phyloP scores from a whole-genome alignment of 2,888 invertebrate species.

The Eumacrocentrus americanus region DNA sequence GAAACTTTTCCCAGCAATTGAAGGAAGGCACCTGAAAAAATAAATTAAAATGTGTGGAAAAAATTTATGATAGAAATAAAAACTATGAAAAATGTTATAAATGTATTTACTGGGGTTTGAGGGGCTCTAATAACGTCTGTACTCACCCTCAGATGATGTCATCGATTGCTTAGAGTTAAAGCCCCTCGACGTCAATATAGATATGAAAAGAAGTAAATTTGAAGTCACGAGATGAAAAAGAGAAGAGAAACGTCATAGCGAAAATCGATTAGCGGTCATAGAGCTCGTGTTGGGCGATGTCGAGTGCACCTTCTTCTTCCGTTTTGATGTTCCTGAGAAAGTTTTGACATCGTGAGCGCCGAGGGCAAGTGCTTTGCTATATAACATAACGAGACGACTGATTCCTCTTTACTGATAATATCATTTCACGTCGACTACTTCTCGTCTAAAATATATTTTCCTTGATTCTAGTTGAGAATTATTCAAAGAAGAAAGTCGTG shows the following conservation, averaged over 20 bases:
- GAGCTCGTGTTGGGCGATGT: neutral
- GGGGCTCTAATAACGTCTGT: neutral
- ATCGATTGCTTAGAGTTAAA: neutral
- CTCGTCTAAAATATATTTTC: no score
- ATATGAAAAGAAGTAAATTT: neutral
- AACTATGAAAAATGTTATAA: neutral
- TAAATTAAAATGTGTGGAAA: neutral
- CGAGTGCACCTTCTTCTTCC: neutral
- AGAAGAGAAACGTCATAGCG: neutral
- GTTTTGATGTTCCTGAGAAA: slow-evolving; percentile 28
- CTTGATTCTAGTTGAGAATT: no score
- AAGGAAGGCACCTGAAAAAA: neutral
- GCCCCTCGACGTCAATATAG: neutral
- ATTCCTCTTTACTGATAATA: neutral
- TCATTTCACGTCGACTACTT: neutral
- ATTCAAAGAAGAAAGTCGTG: neutral
- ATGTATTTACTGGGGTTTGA: neutral
- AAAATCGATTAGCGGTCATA: neutral
- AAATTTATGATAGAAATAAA: neutral
- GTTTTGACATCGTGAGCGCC: slow-evolving; percentile 36
- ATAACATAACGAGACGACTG: neutral
- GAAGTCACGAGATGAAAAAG: neutral
- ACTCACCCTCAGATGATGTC: neutral
- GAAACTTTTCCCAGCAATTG: neutral
- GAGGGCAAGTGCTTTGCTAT: slow-evolving; percentile 24